Conservation (phyloP, 2,888 invertebrate genomes). For the Philonicus albiceps region DNA sequence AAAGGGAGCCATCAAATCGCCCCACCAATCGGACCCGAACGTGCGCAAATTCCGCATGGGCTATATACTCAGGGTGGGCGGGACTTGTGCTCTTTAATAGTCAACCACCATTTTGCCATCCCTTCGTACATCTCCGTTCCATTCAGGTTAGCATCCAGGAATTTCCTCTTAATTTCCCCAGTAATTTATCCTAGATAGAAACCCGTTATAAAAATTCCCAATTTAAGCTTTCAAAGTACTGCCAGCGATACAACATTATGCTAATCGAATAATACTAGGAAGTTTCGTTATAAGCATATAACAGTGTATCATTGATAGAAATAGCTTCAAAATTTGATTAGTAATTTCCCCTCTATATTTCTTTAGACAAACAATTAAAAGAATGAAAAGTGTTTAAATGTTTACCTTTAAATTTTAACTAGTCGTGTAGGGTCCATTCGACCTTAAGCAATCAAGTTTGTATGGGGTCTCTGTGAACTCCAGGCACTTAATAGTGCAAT, state of each 20-base stretch:
- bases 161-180: neutral
- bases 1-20: neutral
- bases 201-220: neutral
- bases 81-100: neutral
- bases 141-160: neutral
- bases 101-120: constrained; percentile 41
- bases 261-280: too few relatives aligned
- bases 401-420: too few relatives aligned
- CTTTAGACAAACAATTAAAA: too few relatives aligned
- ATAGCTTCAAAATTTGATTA: too few relatives aligned
- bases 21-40: neutral
- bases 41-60: neutral
- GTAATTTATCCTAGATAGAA: neutral
- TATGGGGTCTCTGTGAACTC: too few relatives aligned
- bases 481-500: too few relatives aligned
- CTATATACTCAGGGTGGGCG: constrained; percentile 28
- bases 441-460: too few relatives aligned
- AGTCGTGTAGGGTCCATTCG: too few relatives aligned
- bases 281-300: too few relatives aligned
- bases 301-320: too few relatives aligned
- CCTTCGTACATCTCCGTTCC: neutral
- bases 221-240: neutral
- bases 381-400: too few relatives aligned
- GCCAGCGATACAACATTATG: neutral
- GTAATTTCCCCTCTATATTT: too few relatives aligned